Base-by-base conservation (phyloP, 2,797 vertebrate species). In the Rachycentron canadum region DNA sequence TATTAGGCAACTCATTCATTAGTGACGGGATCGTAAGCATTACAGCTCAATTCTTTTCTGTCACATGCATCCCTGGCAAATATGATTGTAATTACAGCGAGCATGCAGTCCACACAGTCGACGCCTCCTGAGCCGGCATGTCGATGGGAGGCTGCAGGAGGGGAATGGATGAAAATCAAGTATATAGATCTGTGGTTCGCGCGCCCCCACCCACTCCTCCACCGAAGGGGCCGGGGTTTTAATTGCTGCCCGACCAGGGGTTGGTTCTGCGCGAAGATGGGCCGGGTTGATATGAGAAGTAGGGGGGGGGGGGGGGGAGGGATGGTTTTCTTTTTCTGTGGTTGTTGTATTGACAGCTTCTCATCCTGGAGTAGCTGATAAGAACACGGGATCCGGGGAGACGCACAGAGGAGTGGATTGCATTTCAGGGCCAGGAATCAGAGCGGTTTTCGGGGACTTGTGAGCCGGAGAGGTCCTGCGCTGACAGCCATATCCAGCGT, bases 161-260 rank as follows among this genome's bases (percentile, higher is more conserved):
- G 90, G 85, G 88, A 93, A 82, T 10, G 80, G 91, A 91, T 89
- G 90, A 85, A 91, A 93, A 94, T 95, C 91, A 88, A 91, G 79
- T 86, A 87, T 95, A 94, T 95, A 85, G 94, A 95, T 95, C 86
- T 89, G 94, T 52, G 94, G 94, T 93, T 79, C 75, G 30, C 74
- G 63, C 26, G 28, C 45, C 21, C 69, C 83, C 70, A 47, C 63
- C 74, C 70, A 47, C 65, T 73, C 77, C 59, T 85, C 78, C 79
- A 56, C 78, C n/a, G 30, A 69, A 76, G 75, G 89, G 74, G 64
- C 40, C 40, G 7, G 52, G 91, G 82, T 86, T 92, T 93, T 93
- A 93, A 94, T 94, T 94, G 92, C 91, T 63, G 82, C 84, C 89
- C 86, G 87, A 88, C 87, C 89, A 73, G 76, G 23, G 60, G 68